Conservation (phyloP, 1,140 invertebrate species). For the Drepana arcuata region DNA sequence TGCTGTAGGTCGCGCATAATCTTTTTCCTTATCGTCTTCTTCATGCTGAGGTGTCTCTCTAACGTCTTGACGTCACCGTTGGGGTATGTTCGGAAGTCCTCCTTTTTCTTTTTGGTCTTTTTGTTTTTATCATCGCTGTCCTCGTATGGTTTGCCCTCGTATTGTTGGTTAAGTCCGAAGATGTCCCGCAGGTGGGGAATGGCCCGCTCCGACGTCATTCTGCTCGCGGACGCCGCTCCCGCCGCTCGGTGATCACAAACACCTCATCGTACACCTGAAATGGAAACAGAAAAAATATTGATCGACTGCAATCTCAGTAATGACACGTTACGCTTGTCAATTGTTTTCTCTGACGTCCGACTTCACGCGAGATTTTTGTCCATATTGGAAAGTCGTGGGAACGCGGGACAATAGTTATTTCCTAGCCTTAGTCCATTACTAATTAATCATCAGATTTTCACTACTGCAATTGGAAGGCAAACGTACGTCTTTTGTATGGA, state of each 20-base stretch:
- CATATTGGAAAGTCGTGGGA: conserved; percentile 1
- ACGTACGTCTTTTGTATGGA: background rate
- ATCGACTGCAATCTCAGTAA: conserved; percentile 1
- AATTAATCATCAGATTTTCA: background rate
- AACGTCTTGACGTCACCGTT: conserved; percentile 83
- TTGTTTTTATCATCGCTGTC: conserved; percentile 73
- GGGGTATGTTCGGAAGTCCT: conserved; percentile 75
- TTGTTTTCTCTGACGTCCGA: background rate
- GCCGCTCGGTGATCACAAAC: conserved; percentile 40
- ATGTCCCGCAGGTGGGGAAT: conserved; percentile 80
- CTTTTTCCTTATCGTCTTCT: conserved; percentile 88
- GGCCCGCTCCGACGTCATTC: conserved; percentile 75
- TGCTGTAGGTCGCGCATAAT: conserved; percentile 87
- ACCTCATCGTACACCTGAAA: conserved; percentile 59
- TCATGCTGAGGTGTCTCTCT: conserved; percentile 88
- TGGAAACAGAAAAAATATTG: conserved; percentile 10
- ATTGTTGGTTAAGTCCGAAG: conserved; percentile 74
- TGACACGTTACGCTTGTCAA: background rate
- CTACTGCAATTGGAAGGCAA: too few relatives aligned
- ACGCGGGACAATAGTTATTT: background rate
- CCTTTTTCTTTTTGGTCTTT: conserved; percentile 75
- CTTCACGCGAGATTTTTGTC: background rate
- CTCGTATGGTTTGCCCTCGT: conserved; percentile 45
- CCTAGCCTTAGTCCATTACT: background rate
- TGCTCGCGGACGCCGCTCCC: conserved; percentile 31